A percentile compares a stretch with the other conserved stretches of the same genome.
phyloP scores from a whole-genome alignment of 2,113 vertebrate species.

The Pseudois nayaur region DNA sequence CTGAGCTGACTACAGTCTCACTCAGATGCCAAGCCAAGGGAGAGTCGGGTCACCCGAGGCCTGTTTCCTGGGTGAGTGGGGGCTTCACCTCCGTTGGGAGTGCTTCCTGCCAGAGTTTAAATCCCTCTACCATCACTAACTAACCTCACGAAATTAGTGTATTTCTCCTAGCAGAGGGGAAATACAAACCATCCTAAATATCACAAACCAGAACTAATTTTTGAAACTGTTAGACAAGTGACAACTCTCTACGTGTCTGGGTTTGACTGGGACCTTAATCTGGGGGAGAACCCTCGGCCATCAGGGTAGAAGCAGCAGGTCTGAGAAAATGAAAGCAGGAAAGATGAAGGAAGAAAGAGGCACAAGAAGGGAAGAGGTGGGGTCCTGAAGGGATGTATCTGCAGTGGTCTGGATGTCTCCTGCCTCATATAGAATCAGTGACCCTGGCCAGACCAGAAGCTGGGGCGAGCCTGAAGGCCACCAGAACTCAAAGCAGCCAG shows the following conservation, averaged over 20 bases:
- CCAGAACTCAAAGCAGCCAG: background rate
- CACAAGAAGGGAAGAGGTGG: background rate
- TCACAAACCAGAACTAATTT: slow-evolving; percentile 64
- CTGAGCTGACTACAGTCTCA: background rate
- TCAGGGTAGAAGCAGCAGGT: background rate
- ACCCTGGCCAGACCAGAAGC: background rate
- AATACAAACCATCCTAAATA: slow-evolving; percentile 53
- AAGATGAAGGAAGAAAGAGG: background rate
- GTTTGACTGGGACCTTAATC: background rate
- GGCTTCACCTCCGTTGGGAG: background rate
- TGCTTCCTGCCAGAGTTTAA: background rate
- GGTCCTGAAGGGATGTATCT: background rate
- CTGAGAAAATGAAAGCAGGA: slow-evolving; percentile 45
- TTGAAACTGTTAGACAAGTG: slow-evolving; percentile 53
- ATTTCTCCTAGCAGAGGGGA: slow-evolving; percentile 49
- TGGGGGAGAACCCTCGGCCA: background rate
- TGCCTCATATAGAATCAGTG: background rate
- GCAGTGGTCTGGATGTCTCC: background rate
- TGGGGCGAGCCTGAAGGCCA: background rate
- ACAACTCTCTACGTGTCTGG: background rate
- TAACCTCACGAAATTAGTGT: slow-evolving; percentile 54
- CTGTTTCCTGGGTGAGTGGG: background rate
- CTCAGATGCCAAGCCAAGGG: background rate
- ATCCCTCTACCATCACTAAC: slow-evolving; percentile 4
- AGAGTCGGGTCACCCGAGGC: background rate